Conservation (phyloP, 2,113 vertebrate genomes). For the Gasterosteus aculeatus region DNA sequence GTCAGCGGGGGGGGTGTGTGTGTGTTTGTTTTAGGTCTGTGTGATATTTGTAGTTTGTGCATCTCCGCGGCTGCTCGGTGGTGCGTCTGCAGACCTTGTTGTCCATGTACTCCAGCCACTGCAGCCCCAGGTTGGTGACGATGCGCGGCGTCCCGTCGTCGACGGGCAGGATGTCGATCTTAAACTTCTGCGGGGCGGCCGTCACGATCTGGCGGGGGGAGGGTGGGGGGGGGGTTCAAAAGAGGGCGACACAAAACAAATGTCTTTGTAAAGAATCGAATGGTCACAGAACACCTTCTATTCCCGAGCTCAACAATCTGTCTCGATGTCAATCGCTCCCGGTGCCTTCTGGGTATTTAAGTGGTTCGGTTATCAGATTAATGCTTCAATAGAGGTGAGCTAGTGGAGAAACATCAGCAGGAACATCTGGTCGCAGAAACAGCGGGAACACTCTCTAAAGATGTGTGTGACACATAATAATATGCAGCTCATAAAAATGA, state of each 20-base stretch:
- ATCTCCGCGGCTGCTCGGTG: no score
- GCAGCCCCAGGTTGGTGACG: conserved; percentile 93
- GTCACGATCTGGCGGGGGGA: conserved; percentile 84
- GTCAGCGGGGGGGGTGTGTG: conserved; percentile 45
- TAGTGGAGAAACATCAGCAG: not conserved
- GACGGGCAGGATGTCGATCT: conserved; percentile 89
- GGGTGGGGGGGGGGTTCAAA: no score
- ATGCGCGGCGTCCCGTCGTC: conserved; percentile 92
- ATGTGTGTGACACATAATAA: not conserved
- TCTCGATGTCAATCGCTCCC: not conserved
- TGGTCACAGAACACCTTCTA: not conserved
- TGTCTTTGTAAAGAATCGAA: not conserved
- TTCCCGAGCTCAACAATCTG: not conserved
- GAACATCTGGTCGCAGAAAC: not conserved
- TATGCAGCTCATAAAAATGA: no score
- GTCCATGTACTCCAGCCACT: conserved; percentile 93
- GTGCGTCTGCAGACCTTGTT: conserved; percentile 83
- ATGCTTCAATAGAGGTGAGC: not conserved
- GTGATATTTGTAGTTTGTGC: no score
- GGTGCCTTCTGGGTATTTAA: not conserved
- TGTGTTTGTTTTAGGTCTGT: no score
- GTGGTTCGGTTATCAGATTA: not conserved
- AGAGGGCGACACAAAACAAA: not conserved
- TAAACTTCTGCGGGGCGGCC: conserved; percentile 90
- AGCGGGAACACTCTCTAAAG: no score